Conservation (phyloP, 2,888 invertebrate species). For the Dendrolimus pini region DNA sequence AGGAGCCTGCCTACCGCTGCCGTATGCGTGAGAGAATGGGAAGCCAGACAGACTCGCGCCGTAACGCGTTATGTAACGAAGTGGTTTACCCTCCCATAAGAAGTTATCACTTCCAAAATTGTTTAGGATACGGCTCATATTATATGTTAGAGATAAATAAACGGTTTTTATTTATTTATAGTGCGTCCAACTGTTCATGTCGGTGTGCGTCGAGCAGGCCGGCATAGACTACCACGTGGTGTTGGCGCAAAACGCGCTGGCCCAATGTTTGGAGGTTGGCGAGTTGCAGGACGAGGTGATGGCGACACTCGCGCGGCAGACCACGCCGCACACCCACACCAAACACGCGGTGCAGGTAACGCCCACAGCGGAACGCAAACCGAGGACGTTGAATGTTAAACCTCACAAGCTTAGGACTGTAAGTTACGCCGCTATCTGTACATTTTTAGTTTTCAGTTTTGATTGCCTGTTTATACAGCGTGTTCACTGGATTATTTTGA, state of each 20-base stretch:
- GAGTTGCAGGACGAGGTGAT: constrained; percentile 96
- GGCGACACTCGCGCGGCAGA: constrained; percentile 94
- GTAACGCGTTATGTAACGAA: too few relatives aligned
- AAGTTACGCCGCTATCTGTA: constrained; percentile 29
- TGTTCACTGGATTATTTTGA: too few relatives aligned
- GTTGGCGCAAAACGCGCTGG: constrained; percentile 96
- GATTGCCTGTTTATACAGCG: too few relatives aligned
- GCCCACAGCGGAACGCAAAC: constrained; percentile 9
- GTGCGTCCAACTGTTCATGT: constrained; percentile 97
- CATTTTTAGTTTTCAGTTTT: not conserved
- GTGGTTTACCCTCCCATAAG: too few relatives aligned
- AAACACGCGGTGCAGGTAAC: constrained; percentile 89
- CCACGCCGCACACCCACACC: constrained; percentile 88
- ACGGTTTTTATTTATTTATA: constrained; percentile 38
- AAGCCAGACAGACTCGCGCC: too few relatives aligned
- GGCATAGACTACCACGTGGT: constrained; percentile 99
- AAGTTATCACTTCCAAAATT: too few relatives aligned
- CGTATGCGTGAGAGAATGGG: too few relatives aligned
- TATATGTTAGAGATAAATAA: too few relatives aligned
- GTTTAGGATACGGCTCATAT: too few relatives aligned
- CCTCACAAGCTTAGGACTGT: constrained; percentile 67
- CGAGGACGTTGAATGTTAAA: constrained; percentile 23
- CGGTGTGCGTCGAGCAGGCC: constrained; percentile 95
- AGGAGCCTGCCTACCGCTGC: too few relatives aligned
- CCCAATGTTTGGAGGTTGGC: constrained; percentile 88